phyloP scores from a whole-genome alignment of 35 echinoderm and acorn worm genomes.

The Patiria miniata region DNA sequence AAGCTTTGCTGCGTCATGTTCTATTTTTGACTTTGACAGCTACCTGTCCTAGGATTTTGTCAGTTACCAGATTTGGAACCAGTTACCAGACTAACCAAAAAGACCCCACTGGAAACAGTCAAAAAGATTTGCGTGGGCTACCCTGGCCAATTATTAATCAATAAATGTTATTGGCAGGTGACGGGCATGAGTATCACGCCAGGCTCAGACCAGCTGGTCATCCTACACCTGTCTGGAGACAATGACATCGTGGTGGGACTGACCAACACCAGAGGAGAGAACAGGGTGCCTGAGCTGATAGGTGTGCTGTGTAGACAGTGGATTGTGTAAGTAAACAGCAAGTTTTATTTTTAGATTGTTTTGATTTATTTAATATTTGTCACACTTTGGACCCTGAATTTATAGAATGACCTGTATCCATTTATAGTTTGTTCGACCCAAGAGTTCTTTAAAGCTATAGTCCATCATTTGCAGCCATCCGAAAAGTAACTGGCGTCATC shows the following conservation, averaged over 20 bases:
- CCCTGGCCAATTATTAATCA: too few relatives aligned
- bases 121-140: too few relatives aligned
- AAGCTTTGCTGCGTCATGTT: too few relatives aligned
- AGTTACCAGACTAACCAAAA: too few relatives aligned
- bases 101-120: too few relatives aligned
- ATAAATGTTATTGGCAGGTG: conserved; percentile 51
- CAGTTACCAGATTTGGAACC: too few relatives aligned
- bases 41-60: too few relatives aligned
- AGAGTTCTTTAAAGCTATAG: too few relatives aligned
- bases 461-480: too few relatives aligned
- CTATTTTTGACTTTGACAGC: too few relatives aligned
- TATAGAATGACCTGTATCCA: too few relatives aligned
- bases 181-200: conserved; percentile 87
- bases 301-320: conserved; percentile 78
- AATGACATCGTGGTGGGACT: conserved; percentile 95
- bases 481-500: too few relatives aligned
- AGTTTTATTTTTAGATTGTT: not conserved
- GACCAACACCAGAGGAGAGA: conserved; percentile 65
- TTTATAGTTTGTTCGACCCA: not conserved
- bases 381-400: not conserved
- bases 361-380: not conserved
- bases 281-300: conserved; percentile 85
- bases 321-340: conserved; percentile 66
- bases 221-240: conserved; percentile 76
- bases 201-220: conserved; percentile 81